Base-by-base conservation (phyloP, 2,797 vertebrate genomes). In the Phoebastria nigripes region DNA sequence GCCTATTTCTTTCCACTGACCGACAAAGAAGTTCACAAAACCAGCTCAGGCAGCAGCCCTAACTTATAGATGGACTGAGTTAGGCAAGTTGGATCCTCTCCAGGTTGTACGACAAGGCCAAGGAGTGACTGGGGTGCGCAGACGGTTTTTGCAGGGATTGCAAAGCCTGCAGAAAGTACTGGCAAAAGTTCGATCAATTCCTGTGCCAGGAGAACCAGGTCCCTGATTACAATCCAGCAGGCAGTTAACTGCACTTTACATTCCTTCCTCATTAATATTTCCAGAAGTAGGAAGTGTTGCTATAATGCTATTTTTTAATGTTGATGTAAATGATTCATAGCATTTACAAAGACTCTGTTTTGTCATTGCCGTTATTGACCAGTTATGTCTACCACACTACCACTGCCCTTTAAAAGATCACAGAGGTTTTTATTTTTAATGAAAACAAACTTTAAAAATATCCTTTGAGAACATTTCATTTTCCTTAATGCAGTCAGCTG, bases 181-280 rank as follows among this genome's bases (percentile, higher is more conserved):
- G 55, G 65, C 42, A 66, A 35, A 92, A 66, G 4, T 49, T 59
- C 47, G 35, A 55, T 67, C 44, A 35, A 2, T 31, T 70, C 39
- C 37, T 72, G 33, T 54, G 54, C 39, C 54, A 81, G 35, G 11
- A 81, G 14, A 71, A 42, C 26, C 2, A 9, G 18, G 6, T 81
- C 67, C 29, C 51, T 94, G 70, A 78, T 51, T 47, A 55, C 35
- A 87, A 3, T 74, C 56, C 61, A 93, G 70, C 79, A 89, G 82
- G 80, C 17, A 82, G 58, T 71, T 81, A 81, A 76, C 73, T 69
- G 66, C 41, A 52, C 12, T 94, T 90, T 44, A 51, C 70, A 26
- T 73, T 94, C 51, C 31, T 79, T 89, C 55, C 59, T 94, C 85
- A 84, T 90, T 69, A 93, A 95, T 89, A 73, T 95, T 94, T 93